These are phyloP conservation scores for Protodeltote pygarga DNA, from an alignment of 2,888 invertebrate genomes.

Conservation along the genomic window DNA sequence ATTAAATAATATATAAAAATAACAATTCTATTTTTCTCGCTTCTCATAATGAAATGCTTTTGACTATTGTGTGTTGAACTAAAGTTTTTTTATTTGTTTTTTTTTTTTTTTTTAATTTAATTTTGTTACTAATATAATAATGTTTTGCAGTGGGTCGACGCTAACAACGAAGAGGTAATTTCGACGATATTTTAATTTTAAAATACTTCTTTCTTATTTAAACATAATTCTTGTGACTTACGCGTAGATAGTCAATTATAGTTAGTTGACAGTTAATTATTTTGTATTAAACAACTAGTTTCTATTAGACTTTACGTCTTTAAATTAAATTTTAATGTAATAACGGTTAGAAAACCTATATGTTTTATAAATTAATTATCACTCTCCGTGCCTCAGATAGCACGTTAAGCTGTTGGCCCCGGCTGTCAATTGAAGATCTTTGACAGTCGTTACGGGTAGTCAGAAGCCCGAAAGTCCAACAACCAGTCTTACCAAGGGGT, in stretches of 20 bases:
- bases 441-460: too few relatives aligned
- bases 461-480: too few relatives aligned
- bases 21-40: conserved; percentile 63
- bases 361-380: not conserved
- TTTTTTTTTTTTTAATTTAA: conserved; percentile 53
- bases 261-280: too few relatives aligned
- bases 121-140: conserved; percentile 80
- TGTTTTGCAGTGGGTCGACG: conserved; percentile 89
- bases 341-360: not conserved
- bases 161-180: conserved; percentile 89
- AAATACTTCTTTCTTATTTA: conserved; percentile 30
- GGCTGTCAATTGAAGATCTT: too few relatives aligned
- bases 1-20: conserved; percentile 43
- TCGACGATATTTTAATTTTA: conserved; percentile 52
- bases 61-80: conserved; percentile 51
- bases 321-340: too few relatives aligned
- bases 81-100: conserved; percentile 39
- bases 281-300: too few relatives aligned
- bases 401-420: too few relatives aligned
- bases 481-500: too few relatives aligned
- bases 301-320: too few relatives aligned
- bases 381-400: too few relatives aligned
- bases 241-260: too few relatives aligned
- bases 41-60: conserved; percentile 79
- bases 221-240: conserved; percentile 44